Evolutionary conservation across 2,113 vertebrate genomes (phyloP).

Genomic region (Campylorhamphus procurvoides): DNA sequence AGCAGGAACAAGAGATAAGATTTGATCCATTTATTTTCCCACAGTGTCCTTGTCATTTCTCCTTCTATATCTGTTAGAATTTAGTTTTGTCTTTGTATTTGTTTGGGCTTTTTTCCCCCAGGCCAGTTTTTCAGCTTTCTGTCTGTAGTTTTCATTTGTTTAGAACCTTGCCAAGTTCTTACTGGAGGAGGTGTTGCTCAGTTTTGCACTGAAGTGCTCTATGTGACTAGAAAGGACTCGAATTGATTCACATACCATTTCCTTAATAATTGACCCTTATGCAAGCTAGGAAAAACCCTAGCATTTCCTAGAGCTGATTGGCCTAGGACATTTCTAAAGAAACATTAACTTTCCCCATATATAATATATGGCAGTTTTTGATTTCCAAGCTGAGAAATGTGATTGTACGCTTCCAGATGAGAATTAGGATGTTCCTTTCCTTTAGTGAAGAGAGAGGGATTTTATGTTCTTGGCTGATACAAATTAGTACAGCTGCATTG

Average conservation of each 20-base stretch:
- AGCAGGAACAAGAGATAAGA: neutral
- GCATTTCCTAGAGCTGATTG: neutral
- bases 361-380: neutral
- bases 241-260: neutral
- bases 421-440: neutral
- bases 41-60: neutral
- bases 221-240: neutral
- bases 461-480: neutral
- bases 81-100: neutral
- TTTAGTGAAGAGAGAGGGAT: neutral
- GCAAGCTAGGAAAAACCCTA: neutral
- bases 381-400: neutral
- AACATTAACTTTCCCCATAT: neutral
- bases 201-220: neutral
- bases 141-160: neutral
- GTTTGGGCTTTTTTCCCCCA: neutral
- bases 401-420: neutral
- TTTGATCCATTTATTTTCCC: neutral
- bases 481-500: neutral
- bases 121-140: neutral
- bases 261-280: neutral
- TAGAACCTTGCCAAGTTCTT: neutral
- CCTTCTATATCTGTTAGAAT: neutral
- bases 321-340: neutral
- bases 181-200: neutral